These are phyloP conservation scores for Sceliomorpha sp. DNA, from an alignment of 2,888 invertebrate genomes.

Conservation along the genomic window DNA sequence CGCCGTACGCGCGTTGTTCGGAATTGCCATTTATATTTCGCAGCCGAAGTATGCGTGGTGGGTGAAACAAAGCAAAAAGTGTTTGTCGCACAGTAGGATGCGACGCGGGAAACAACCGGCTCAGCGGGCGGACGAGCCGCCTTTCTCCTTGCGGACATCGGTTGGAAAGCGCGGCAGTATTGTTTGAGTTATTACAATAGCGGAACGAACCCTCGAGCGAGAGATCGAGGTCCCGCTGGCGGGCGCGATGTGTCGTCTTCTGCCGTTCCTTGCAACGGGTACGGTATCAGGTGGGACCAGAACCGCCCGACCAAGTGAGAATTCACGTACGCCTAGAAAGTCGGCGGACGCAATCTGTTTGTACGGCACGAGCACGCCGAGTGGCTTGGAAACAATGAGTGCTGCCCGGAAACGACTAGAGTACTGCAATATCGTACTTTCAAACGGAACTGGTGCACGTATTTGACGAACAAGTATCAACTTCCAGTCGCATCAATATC, in stretches of 20 bases:
- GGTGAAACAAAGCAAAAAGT: slow-evolving; percentile 33
- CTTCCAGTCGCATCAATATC: slow-evolving; percentile 41
- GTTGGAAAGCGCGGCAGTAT: slow-evolving; percentile 55
- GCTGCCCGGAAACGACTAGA: slow-evolving; percentile 22
- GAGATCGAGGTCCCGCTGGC: slow-evolving; percentile 66
- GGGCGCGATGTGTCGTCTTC: slow-evolving; percentile 44
- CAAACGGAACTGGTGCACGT: slow-evolving; percentile 22
- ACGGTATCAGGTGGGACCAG: slow-evolving; percentile 17
- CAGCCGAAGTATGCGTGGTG: slow-evolving; percentile 29
- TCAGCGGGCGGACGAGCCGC: neutral
- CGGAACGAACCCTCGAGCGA: slow-evolving; percentile 69
- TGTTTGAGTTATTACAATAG: slow-evolving; percentile 76
- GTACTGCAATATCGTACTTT: slow-evolving; percentile 22
- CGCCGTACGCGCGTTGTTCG: slow-evolving; percentile 12
- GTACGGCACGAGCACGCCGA: slow-evolving; percentile 41
- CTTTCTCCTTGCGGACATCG: slow-evolving; percentile 7
- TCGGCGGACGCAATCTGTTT: slow-evolving; percentile 47
- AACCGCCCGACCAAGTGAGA: slow-evolving; percentile 13
- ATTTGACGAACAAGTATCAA: slow-evolving; percentile 29
- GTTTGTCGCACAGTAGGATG: neutral
- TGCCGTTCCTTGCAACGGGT: too few relatives aligned
- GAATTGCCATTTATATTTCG: slow-evolving; percentile 35
- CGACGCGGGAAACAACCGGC: slow-evolving; percentile 7
- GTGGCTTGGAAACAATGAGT: slow-evolving; percentile 35
- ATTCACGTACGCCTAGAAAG: slow-evolving; percentile 11